Percentiles rank a stretch among this genome's conserved stretches.
phyloP scores from a whole-genome alignment of 2,888 invertebrate species.

The Marasmarcha lunaedactyla region DNA sequence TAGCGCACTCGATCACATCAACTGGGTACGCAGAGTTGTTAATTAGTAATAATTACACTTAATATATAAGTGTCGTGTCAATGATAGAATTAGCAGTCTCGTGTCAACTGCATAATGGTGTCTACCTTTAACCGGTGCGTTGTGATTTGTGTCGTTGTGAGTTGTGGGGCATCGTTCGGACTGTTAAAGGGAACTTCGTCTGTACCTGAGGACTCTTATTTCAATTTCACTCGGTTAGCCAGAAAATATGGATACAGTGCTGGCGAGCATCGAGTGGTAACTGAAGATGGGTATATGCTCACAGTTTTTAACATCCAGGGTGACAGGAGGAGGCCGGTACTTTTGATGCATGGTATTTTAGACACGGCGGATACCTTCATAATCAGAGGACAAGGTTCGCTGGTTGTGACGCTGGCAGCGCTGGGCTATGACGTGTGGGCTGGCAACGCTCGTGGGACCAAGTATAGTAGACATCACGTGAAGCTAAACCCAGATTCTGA shows the following conservation, averaged over 20 bases:
- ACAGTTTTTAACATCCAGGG: constrained; percentile 23
- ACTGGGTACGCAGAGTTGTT: no score
- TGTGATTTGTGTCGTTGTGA: background rate
- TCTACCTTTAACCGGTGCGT: no score
- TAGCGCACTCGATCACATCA: no score
- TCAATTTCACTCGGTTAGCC: constrained; percentile 24
- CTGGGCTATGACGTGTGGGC: constrained; percentile 56
- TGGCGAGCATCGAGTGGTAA: constrained; percentile 19
- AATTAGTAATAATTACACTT: no score
- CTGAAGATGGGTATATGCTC: constrained; percentile 27
- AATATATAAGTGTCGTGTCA: no score
- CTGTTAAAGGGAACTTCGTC: no score
- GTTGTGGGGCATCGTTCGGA: background rate
- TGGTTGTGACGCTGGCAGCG: constrained; percentile 36
- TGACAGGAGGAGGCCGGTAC: constrained; percentile 18
- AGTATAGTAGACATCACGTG: constrained; percentile 64
- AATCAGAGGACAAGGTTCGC: constrained; percentile 22
- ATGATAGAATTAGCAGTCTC: no score
- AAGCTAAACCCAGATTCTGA: constrained; percentile 33
- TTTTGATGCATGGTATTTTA: constrained; percentile 29
- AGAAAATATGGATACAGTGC: constrained; percentile 20
- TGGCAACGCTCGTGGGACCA: constrained; percentile 65
- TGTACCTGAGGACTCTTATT: constrained; percentile 2
- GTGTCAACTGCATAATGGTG: no score
- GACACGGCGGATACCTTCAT: constrained; percentile 28